These are phyloP conservation scores for Nematostella vectensis DNA, from an alignment of 92 coral and sea anemone species.

Conservation along the genomic window DNA sequence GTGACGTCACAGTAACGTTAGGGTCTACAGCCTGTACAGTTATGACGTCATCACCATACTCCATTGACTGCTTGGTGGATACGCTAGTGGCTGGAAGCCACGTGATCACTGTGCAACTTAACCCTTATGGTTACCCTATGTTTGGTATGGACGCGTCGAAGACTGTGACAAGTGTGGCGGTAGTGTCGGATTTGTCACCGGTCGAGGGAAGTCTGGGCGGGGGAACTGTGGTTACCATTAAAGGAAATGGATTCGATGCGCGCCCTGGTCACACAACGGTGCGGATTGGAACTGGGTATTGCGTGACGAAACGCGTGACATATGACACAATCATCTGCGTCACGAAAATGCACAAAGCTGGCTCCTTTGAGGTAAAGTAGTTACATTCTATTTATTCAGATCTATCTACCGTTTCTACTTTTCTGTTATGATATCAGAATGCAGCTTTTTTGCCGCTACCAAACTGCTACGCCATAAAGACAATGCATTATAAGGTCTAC, in stretches of 20 bases:
- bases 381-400: background rate
- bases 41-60: slow-evolving; percentile 27
- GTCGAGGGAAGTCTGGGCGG: slow-evolving; percentile 77
- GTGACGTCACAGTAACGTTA: slow-evolving; percentile 48
- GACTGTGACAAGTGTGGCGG: slow-evolving; percentile 31
- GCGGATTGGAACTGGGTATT: slow-evolving; percentile 39
- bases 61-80: slow-evolving; percentile 47
- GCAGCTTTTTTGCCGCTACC: too few species aligned
- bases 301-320: slow-evolving; percentile 40
- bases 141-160: slow-evolving; percentile 36
- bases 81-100: slow-evolving; percentile 53
- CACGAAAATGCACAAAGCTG: slow-evolving; percentile 50
- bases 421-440: too few species aligned
- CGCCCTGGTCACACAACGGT: slow-evolving; percentile 45
- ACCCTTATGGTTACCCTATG: slow-evolving; percentile 37
- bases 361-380: slow-evolving; percentile 55
- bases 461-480: too few species aligned
- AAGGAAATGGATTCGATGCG: slow-evolving; percentile 74
- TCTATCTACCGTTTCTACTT: too few species aligned
- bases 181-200: slow-evolving; percentile 51
- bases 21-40: slow-evolving; percentile 56
- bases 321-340: slow-evolving; percentile 45
- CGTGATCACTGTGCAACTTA: slow-evolving; percentile 17
- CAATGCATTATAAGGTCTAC: too few species aligned
- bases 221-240: slow-evolving; percentile 52